These are phyloP conservation scores for Pteruthius melanotis DNA, from an alignment of 2,113 vertebrate genomes.

Conservation along the genomic window DNA sequence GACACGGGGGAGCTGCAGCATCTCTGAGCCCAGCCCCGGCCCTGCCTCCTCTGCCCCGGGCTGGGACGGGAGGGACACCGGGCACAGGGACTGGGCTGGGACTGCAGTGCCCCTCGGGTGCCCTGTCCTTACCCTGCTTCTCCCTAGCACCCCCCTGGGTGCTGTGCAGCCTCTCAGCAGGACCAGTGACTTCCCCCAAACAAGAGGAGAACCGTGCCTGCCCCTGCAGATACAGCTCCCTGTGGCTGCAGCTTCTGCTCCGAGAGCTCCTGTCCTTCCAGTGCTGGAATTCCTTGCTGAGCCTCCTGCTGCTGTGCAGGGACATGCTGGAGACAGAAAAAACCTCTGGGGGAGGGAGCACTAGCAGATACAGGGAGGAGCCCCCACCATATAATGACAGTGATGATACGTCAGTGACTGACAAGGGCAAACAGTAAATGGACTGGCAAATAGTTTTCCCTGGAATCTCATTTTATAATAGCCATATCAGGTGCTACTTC, in stretches of 20 bases:
- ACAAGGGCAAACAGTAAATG: neutral
- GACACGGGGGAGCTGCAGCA: neutral
- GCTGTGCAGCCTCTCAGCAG: too few species aligned
- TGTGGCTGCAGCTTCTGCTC: neutral
- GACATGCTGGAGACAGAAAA: neutral
- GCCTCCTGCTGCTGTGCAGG: neutral
- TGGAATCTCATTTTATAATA: neutral
- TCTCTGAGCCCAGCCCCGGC: neutral
- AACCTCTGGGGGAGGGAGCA: neutral
- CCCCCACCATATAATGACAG: accelerated
- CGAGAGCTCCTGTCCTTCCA: neutral
- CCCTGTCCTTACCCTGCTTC: accelerated
- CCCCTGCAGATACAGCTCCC: neutral
- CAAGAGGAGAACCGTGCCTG: accelerated
- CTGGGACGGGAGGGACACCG: neutral
- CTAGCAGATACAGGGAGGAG: neutral
- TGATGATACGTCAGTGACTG: neutral
- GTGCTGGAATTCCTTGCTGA: neutral
- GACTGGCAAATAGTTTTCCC: neutral
- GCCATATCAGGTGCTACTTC: neutral
- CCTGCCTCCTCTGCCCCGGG: neutral
- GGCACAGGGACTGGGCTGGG: neutral
- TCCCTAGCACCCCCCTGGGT: accelerated
- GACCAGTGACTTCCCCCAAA: neutral
- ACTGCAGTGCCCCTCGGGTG: neutral